Base-by-base conservation (phyloP, 2,797 vertebrate species). In the Rhabdomys pumilio region DNA sequence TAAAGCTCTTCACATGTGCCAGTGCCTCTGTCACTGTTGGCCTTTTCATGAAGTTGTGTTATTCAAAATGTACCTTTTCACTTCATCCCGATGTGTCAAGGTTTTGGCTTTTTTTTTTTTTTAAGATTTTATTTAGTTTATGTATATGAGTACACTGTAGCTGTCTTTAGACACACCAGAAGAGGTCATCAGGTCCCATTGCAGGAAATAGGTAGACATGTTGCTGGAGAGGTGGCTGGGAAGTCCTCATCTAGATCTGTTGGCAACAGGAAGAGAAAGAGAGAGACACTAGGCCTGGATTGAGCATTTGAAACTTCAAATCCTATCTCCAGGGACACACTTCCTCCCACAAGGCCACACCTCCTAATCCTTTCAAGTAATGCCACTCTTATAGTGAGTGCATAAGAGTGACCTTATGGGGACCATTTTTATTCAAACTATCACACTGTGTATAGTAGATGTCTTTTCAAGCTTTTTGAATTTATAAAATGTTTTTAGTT, bases 391-490 rank as follows among this genome's bases (percentile, higher is more conserved):
- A 22, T 22, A 19, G 67, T 65, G 29, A 22, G 69, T 69, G 34
- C 15, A 3, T 69, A 69, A 41, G 9, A 22, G n/a, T 41, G 19
- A 29, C 14, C 26, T 29, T 76, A 47, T 12, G 13, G 75, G 44
- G 75, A 24, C 44, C 41, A 29, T 76, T 76, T 47, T 15, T n/a
- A 29, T 76, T 15, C 75, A 76, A 7, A 29, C 26, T 6, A 29
- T 29, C 76, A 79, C 47, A 34, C n/a, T 89, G 73, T 44, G 53
- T 95, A 20, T 76, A 81, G 41, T 81, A 76, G 50, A 53, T 94
- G 22, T 41, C 50, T 89, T 95, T 95, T 81, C 57, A 89, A 11
- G 67, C 57, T 69, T 73, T 83, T 53, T 47, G 65, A 92, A 84
- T 89, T 91, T 69, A n/a, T 87, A 20, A 73, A 73, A 41, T 73